Evolutionary conservation across 1,140 invertebrate species (phyloP).

Genomic region (Dryas iulia): DNA sequence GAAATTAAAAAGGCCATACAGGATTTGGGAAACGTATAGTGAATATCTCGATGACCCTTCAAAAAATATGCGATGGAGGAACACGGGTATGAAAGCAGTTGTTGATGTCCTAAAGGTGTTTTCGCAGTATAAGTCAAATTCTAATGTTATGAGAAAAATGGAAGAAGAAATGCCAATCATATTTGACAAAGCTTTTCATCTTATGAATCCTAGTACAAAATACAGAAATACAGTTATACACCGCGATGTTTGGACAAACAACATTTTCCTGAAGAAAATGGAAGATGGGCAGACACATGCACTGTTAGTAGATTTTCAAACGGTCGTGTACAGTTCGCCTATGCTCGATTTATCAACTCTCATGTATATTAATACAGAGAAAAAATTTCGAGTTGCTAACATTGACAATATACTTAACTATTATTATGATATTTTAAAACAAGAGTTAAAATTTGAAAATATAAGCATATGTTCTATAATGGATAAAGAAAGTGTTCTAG

Average conservation of each 20-base stretch:
- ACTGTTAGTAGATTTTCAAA: conserved; percentile 83
- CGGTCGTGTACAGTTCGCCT: conserved; percentile 80
- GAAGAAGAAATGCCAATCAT: conserved; percentile 49
- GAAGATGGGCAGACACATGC: conserved; percentile 56
- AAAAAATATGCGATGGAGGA: conserved; percentile 62
- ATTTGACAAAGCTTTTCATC: conserved; percentile 67
- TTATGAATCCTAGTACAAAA: conserved; percentile 70
- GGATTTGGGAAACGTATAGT: conserved; percentile 76
- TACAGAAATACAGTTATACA: conserved; percentile 82
- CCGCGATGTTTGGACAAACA: conserved; percentile 84
- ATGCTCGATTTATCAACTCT: conserved; percentile 78
- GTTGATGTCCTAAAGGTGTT: conserved; percentile 71
- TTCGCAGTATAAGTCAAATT: conserved; percentile 51
- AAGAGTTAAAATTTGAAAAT: conserved; percentile 58
- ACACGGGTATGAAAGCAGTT: conserved; percentile 65
- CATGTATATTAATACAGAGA: conserved; percentile 78
- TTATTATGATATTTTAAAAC: conserved; percentile 69
- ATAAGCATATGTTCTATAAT: conserved; percentile 58
- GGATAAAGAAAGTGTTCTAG: conserved; percentile 46
- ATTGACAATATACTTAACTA: conserved; percentile 57
- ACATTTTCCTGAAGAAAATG: conserved; percentile 82
- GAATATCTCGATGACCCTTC: conserved; percentile 70
- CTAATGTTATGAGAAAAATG: conserved; percentile 41
- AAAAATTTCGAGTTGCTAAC: conserved; percentile 58
- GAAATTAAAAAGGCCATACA: conserved; percentile 66